Evolutionary conservation across 2,113 vertebrate species (phyloP).

Genomic region (Mola mola): DNA sequence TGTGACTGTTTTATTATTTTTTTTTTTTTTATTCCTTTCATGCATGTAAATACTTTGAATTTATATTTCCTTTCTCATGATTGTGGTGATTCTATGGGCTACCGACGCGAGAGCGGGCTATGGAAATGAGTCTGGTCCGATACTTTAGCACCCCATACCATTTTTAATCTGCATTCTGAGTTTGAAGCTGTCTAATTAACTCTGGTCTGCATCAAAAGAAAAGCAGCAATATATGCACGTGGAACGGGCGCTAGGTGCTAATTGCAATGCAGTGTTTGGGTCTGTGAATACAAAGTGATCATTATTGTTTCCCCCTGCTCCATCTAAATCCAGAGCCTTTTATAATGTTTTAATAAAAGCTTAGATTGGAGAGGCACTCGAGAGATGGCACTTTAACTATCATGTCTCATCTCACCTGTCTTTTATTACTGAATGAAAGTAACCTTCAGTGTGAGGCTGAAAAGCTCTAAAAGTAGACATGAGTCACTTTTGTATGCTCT

Average conservation of each 20-base stretch:
- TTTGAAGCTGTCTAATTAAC: constrained; percentile 64
- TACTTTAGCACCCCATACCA: constrained; percentile 60
- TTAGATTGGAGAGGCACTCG: constrained; percentile 1
- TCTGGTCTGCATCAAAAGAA: constrained; percentile 53
- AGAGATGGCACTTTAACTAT: constrained; percentile 17
- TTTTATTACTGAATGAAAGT: constrained; percentile 23
- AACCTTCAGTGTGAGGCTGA: constrained; percentile 8
- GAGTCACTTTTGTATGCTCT: constrained; percentile 3
- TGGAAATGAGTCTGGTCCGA: constrained; percentile 46
- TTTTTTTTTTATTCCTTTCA: background rate
- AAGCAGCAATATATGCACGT: constrained; percentile 42
- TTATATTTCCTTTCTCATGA: constrained; percentile 23
- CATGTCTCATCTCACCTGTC: constrained; percentile 12
- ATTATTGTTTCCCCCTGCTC: constrained; percentile 58
- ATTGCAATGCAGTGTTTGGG: constrained; percentile 57
- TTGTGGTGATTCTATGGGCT: constrained; percentile 9
- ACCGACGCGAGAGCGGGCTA: constrained; percentile 18
- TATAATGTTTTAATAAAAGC: constrained; percentile 55
- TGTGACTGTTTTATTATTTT: no score
- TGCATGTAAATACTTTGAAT: constrained; percentile 9
- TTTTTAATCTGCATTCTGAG: constrained; percentile 61
- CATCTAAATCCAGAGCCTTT: constrained; percentile 44
- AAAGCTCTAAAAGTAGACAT: constrained; percentile 21
- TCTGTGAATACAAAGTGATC: constrained; percentile 52
- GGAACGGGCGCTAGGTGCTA: constrained; percentile 48